Percentiles rank a stretch among this genome's conserved stretches.
phyloP scores from a whole-genome alignment of 2,888 invertebrate species.

The Lobophora halterata region DNA sequence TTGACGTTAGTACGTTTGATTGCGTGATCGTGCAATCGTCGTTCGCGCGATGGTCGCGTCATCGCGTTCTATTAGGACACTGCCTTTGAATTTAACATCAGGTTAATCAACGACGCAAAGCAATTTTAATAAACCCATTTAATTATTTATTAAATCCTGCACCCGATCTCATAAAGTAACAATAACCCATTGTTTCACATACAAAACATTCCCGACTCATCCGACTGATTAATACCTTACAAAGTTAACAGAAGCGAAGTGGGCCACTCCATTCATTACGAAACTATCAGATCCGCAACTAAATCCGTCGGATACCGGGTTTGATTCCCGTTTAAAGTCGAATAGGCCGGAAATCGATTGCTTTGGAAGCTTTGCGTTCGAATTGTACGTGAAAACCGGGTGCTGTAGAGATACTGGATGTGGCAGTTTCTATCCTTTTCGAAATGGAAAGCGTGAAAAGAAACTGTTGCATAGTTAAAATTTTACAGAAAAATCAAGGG shows the following conservation, averaged over 20 bases:
- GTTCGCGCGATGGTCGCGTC: too few species aligned
- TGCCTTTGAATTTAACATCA: too few species aligned
- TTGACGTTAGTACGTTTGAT: too few species aligned
- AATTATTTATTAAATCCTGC: too few species aligned
- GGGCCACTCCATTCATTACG: conserved; percentile 65
- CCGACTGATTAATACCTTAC: conserved; percentile 6
- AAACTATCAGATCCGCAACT: conserved; percentile 67
- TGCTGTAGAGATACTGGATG: conserved; percentile 41
- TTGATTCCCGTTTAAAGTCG: conserved; percentile 79
- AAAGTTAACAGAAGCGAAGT: conserved; percentile 49
- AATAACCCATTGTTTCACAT: too few species aligned
- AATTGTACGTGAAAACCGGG: conserved; percentile 58
- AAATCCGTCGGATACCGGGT: conserved; percentile 74
- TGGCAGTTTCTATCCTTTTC: conserved; percentile 12
- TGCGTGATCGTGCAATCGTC: too few species aligned
- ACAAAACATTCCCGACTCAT: too few species aligned
- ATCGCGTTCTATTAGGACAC: too few species aligned
- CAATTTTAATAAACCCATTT: too few species aligned
- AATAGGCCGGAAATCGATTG: conserved; percentile 81
- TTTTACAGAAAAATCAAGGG: too few species aligned
- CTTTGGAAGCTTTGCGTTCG: conserved; percentile 76
- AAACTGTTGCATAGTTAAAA: neutral
- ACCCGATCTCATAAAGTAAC: too few species aligned
- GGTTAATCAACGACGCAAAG: too few species aligned
- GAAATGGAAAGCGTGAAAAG: neutral